Conservation (phyloP, 2,888 invertebrate species). For the Bibio marci region DNA sequence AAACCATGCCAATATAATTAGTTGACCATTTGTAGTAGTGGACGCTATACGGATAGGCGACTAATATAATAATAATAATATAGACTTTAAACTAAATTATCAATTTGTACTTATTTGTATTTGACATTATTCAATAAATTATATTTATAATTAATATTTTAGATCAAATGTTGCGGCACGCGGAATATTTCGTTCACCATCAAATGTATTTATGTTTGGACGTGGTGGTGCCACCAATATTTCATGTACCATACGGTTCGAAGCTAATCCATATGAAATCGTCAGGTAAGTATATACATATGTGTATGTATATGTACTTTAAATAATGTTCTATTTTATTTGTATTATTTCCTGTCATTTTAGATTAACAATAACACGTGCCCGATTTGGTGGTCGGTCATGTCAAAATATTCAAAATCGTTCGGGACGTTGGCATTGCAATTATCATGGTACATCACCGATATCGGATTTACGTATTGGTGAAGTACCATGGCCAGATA, state of each 20-base stretch:
- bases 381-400: slow-evolving; percentile 7
- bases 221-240: slow-evolving; percentile 62
- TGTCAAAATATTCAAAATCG: slow-evolving; percentile 11
- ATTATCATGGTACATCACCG: slow-evolving; percentile 28
- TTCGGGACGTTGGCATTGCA: slow-evolving; percentile 51
- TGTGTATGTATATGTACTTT: no score
- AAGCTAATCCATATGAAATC: slow-evolving; percentile 48
- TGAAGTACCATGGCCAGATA: slow-evolving; percentile 52
- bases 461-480: slow-evolving; percentile 43
- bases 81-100: no score
- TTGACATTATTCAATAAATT: no score
- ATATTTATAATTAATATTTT: no score
- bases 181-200: slow-evolving; percentile 54
- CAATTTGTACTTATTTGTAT: no score
- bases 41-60: no score
- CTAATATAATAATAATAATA: no score
- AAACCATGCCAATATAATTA: no score
- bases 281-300: slow-evolving; percentile 27
- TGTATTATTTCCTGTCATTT: no score
- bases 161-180: slow-evolving; percentile 31
- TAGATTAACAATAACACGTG: slow-evolving; percentile 8
- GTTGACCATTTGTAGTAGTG: no score
- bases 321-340: no score
- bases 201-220: slow-evolving; percentile 67
- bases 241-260: slow-evolving; percentile 58